Evolutionary conservation across 2,797 vertebrate species (phyloP).

Genomic region (Fundulus diaphanus): DNA sequence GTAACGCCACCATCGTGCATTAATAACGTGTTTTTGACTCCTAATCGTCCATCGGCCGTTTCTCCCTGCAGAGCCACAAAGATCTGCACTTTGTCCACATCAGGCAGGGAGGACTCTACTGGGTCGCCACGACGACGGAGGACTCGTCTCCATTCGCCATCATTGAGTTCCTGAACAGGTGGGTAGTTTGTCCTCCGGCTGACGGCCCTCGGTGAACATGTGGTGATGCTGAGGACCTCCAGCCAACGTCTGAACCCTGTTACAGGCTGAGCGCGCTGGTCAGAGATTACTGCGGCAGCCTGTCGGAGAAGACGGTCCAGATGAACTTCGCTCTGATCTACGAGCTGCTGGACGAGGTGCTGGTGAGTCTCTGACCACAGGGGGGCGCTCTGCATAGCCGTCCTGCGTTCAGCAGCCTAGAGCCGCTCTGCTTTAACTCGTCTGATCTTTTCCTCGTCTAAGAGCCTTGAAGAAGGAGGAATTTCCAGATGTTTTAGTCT

Average conservation of each 20-base stretch:
- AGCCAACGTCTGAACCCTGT: not conserved
- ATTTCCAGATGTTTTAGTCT: too few relatives aligned
- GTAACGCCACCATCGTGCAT: conserved; percentile 61
- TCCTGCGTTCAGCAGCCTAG: too few relatives aligned
- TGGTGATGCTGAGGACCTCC: too few relatives aligned
- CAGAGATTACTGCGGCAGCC: conserved; percentile 88
- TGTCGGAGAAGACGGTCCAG: conserved; percentile 85
- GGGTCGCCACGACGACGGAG: conserved; percentile 81
- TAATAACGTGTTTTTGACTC: too few relatives aligned
- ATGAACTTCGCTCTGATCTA: conserved; percentile 91
- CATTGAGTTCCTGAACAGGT: conserved; percentile 91
- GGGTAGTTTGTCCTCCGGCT: not conserved
- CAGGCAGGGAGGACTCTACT: conserved; percentile 87
- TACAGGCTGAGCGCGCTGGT: conserved; percentile 84
- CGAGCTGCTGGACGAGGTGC: conserved; percentile 89
- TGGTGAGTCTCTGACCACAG: conserved; percentile 76
- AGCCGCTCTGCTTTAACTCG: too few relatives aligned
- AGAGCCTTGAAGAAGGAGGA: too few relatives aligned
- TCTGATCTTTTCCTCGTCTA: too few relatives aligned
- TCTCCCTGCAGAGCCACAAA: conserved; percentile 76
- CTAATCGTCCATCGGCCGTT: not conserved
- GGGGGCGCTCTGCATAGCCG: not conserved
- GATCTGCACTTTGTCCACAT: conserved; percentile 86
- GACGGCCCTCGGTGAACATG: too few relatives aligned
- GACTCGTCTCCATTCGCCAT: conserved; percentile 85